Conservation (phyloP, 2,888 invertebrate species). For the Troglohyphantes excavatus region DNA sequence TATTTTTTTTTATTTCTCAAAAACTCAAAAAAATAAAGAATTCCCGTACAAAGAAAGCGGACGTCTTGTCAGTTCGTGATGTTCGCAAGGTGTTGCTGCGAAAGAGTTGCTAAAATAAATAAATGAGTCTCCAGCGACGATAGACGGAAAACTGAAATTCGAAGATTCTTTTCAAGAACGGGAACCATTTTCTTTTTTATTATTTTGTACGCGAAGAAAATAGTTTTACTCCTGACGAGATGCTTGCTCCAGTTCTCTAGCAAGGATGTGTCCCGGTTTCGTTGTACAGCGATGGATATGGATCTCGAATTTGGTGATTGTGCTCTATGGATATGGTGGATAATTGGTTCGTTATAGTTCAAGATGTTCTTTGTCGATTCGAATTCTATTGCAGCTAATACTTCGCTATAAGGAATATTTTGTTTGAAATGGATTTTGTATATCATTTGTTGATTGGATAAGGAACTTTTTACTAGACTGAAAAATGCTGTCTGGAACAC, state of each 20-base stretch:
- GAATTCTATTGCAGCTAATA: no score
- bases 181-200: not conserved
- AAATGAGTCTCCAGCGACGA: constrained; percentile 40
- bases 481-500: no score
- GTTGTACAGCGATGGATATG: not conserved
- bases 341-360: no score
- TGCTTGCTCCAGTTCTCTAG: not conserved
- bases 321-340: no score
- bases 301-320: no score
- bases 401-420: no score
- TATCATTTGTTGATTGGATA: no score
- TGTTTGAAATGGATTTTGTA: no score
- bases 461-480: no score
- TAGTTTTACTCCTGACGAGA: not conserved
- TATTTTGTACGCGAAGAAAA: not conserved
- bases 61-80: constrained; percentile 38
- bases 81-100: constrained; percentile 67
- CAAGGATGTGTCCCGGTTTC: not conserved
- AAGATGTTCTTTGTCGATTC: no score
- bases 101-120: constrained; percentile 70
- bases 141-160: constrained; percentile 43
- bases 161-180: not conserved
- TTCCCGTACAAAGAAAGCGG: not conserved
- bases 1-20: not conserved
- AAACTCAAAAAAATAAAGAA: not conserved